Percentiles rank a stretch among this genome's conserved stretches.
These are phyloP conservation scores for Lithobates pipiens DNA, from an alignment of 2,797 vertebrate species.

Conservation along the genomic window DNA sequence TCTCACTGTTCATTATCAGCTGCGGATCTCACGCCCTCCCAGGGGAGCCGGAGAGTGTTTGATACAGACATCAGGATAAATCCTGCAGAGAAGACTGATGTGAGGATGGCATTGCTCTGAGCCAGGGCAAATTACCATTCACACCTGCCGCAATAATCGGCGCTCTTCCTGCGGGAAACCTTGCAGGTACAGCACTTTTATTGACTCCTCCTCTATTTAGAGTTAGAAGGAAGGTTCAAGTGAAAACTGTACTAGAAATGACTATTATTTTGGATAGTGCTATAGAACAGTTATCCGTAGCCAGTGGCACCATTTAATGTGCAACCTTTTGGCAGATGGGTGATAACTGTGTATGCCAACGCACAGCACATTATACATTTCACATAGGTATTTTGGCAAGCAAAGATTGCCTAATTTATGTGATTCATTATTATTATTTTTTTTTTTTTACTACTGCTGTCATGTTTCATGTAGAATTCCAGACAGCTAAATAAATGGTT, in stretches of 20 bases:
- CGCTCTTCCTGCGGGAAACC: background rate
- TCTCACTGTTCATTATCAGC: conserved; percentile 43
- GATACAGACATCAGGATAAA: conserved; percentile 38
- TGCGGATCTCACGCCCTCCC: conserved; percentile 27
- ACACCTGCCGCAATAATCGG: background rate
- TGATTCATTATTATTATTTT: too few species aligned
- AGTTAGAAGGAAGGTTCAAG: background rate
- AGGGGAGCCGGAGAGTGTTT: background rate
- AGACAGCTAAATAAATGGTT: too few species aligned
- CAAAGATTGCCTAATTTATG: too few species aligned
- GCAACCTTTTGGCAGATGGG: too few species aligned
- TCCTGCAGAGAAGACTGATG: conserved; percentile 12
- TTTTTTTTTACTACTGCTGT: too few species aligned
- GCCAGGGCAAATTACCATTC: background rate
- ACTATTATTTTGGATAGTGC: too few species aligned
- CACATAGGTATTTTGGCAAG: too few species aligned
- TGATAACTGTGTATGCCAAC: too few species aligned
- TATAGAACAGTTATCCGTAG: background rate
- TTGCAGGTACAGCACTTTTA: background rate
- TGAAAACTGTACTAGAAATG: background rate
- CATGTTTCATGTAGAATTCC: too few species aligned
- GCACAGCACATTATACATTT: too few species aligned
- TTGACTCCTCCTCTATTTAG: background rate
- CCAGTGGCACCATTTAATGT: background rate
- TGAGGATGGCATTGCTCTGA: background rate